Evolutionary conservation across 2,797 vertebrate species (phyloP).

Genomic region (Streptopelia turtur): DNA sequence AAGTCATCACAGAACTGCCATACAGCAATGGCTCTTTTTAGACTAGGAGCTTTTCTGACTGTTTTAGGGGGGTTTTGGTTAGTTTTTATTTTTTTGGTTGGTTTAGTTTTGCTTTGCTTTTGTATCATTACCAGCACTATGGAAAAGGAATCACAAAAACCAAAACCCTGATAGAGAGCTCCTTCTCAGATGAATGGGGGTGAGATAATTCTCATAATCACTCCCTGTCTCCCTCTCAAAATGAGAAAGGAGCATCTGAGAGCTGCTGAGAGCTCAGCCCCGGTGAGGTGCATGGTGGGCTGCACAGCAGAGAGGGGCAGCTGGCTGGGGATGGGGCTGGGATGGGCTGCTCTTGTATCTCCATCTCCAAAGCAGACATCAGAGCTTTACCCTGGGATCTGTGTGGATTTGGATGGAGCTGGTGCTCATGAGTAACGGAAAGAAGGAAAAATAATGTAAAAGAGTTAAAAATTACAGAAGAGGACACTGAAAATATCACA

Average conservation of each 20-base stretch:
- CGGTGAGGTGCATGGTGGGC: not conserved
- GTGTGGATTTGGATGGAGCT: not conserved
- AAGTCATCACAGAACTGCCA: not conserved
- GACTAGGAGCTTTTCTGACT: not conserved
- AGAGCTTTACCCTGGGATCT: no score
- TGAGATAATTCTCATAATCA: not conserved
- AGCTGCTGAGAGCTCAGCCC: not conserved
- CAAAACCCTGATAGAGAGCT: not conserved
- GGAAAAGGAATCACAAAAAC: slow-evolving; percentile 27
- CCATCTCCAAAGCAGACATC: fast-evolving
- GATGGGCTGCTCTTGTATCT: not conserved
- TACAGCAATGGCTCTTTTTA: not conserved
- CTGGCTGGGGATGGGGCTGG: not conserved
- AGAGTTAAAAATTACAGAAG: not conserved
- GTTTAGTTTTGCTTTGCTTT: not conserved
- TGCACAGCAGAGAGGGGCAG: fast-evolving
- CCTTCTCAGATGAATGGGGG: slow-evolving; percentile 4
- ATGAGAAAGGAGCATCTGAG: not conserved
- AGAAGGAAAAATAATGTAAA: not conserved
- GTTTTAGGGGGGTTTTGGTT: no score
- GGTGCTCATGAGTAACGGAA: fast-evolving
- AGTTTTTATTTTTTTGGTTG: no score
- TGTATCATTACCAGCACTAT: not conserved
- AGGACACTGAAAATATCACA: not conserved
- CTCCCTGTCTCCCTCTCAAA: not conserved